A percentile compares a stretch with the other conserved stretches of the same genome.
These are phyloP conservation scores for Tretioscincus oriximinensis DNA, from an alignment of 2,113 vertebrate genomes.

Conservation along the genomic window DNA sequence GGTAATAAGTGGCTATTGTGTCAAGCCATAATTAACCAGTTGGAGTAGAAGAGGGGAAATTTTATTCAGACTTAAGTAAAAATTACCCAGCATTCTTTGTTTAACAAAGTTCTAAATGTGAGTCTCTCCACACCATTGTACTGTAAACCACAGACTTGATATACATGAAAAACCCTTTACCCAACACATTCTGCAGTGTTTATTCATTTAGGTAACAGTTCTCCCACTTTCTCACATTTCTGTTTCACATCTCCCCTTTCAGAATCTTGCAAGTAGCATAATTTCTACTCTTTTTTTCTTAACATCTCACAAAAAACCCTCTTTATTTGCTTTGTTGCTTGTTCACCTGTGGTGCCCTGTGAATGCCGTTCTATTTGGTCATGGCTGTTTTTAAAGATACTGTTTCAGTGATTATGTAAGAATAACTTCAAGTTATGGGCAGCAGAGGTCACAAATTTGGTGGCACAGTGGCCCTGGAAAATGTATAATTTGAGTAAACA, in stretches of 20 bases:
- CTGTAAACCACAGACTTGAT: conserved; percentile 3
- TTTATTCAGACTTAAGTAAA: conserved; percentile 4
- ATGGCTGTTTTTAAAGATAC: background rate
- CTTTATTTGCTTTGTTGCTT: background rate
- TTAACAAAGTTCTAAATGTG: conserved; percentile 4
- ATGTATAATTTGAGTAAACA: background rate
- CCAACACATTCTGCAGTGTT: conserved; percentile 28
- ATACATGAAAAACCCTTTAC: conserved; percentile 16
- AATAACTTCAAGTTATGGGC: background rate
- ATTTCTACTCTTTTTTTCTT: background rate
- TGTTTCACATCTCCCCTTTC: background rate
- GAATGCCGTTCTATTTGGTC: background rate
- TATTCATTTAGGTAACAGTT: conserved; percentile 27
- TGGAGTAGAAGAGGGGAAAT: background rate
- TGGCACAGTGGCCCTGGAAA: background rate
- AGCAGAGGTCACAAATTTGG: background rate
- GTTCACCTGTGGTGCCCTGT: background rate
- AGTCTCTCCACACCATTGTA: conserved; percentile 21
- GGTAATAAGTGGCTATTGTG: background rate
- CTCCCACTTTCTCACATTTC: conserved; percentile 31
- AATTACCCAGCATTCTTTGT: background rate
- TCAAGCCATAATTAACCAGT: conserved; percentile 13
- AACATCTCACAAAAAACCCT: background rate
- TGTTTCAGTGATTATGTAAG: background rate
- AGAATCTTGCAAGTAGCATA: background rate